Conservation (phyloP, 2,888 invertebrate species). For the Drosophila kambysellisi region DNA sequence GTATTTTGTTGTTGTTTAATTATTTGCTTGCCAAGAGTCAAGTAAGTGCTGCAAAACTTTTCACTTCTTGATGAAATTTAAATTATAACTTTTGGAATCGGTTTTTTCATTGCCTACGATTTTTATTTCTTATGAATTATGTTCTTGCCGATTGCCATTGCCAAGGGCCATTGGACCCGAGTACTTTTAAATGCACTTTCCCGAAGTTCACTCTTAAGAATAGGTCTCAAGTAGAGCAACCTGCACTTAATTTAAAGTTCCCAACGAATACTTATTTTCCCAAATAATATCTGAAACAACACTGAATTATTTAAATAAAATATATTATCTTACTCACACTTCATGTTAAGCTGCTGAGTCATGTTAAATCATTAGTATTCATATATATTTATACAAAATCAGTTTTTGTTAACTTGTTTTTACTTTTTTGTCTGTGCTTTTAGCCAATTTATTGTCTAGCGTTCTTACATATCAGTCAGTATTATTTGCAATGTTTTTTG, state of each 20-base stretch:
- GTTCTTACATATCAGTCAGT: not conserved
- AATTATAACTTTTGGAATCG: slow-evolving; percentile 65
- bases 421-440: not conserved
- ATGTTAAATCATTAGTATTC: not conserved
- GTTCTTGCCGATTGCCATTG: not conserved
- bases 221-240: not conserved
- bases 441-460: not conserved
- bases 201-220: not conserved
- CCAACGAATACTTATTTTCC: no score
- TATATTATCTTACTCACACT: not conserved
- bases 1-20: slow-evolving; percentile 56
- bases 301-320: not conserved
- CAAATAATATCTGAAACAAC: not conserved
- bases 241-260: not conserved
- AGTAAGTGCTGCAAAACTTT: slow-evolving; percentile 53
- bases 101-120: slow-evolving; percentile 6
- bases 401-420: not conserved
- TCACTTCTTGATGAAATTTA: slow-evolving; percentile 59
- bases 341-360: not conserved
- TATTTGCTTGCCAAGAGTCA: slow-evolving; percentile 63
- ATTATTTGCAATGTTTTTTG: not conserved
- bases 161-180: slow-evolving; percentile 2
- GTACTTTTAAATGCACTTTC: not conserved
- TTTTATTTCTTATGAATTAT: slow-evolving; percentile 18
- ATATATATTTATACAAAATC: not conserved